Evolutionary conservation across 2,888 invertebrate genomes (phyloP), one percentile per base, ranked within the genome.

Genomic region (Parthenolecanium corni): DNA sequence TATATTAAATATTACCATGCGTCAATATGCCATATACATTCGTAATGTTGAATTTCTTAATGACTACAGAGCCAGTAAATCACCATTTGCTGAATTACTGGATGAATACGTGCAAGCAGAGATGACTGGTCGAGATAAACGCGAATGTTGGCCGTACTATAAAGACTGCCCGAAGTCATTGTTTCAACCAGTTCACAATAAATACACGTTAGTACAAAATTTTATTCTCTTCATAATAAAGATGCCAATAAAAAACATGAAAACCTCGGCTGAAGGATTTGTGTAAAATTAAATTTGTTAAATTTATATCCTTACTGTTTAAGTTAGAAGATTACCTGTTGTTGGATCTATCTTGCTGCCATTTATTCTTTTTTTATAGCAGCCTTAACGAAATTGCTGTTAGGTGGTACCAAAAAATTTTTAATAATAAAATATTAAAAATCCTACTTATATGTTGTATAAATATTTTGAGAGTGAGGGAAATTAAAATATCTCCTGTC

Each of bases 81-180:
- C 90, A 1, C 88, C 89, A 0, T 89, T 84, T 71, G 80, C 89
- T 0, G 77, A 80, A 57, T 75, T 86, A 11, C 74, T 90, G 61
- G 73, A 79, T 2, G 89, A 89, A 69, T 89, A 90, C 70, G 86
- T 89, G 0, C 80, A 82, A 62, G 90, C 90, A 0, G 89, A 90
- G 73, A 80, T 81, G 64, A 81, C 84, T 6, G 89, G 89, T 0
- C 81, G 81, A 69, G 80, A 82, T 0, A 69, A 71, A 52, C 86
- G 86, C 5, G 89, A 90, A 73, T 90, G 90, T 72, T 89, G 87
- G 82, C 86, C 86, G 1, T 90, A 89, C 72, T 85, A 84, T 74
- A 82, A 86, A 70, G 81, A 82, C 56, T 90, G 90, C 70, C 85
- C 89, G 16, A 86, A 85, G 74, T 89, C 89, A 61, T 77, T 90